phyloP scores from a whole-genome alignment of 2,888 invertebrate genomes.

The Eupithecia dodoneata region DNA sequence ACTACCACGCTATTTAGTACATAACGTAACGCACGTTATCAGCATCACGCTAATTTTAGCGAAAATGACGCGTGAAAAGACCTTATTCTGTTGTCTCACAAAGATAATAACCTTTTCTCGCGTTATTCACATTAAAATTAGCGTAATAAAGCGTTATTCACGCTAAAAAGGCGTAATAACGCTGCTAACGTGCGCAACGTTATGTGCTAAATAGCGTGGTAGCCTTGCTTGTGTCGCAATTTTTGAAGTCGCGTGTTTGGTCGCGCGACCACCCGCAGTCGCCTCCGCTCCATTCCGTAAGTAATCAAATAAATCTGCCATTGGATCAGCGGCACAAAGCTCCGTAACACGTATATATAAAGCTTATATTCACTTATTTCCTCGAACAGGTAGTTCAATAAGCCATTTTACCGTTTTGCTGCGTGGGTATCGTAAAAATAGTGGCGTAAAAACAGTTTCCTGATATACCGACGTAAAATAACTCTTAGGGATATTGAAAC shows the following conservation, averaged over 20 bases:
- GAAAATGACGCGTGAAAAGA: no score
- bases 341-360: neutral
- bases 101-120: no score
- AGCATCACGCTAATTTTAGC: no score
- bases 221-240: no score
- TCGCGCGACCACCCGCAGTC: neutral
- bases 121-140: no score
- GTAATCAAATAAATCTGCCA: conserved; percentile 3
- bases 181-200: no score
- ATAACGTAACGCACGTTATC: no score
- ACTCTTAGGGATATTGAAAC: conserved; percentile 16
- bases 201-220: no score
- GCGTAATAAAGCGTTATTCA: no score
- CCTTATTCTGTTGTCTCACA: no score
- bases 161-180: no score
- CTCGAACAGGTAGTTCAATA: conserved; percentile 8
- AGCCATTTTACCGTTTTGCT: conserved; percentile 7
- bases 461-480: conserved; percentile 18
- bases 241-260: neutral
- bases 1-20: no score
- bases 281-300: neutral
- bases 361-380: neutral
- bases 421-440: conserved; percentile 16
- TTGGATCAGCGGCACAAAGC: neutral
- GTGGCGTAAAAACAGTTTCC: conserved; percentile 13